A percentile compares a stretch with the other conserved stretches of the same genome.
Conservation (phyloP, 2,797 vertebrate species). For the Aselliscus stoliczkanus region DNA sequence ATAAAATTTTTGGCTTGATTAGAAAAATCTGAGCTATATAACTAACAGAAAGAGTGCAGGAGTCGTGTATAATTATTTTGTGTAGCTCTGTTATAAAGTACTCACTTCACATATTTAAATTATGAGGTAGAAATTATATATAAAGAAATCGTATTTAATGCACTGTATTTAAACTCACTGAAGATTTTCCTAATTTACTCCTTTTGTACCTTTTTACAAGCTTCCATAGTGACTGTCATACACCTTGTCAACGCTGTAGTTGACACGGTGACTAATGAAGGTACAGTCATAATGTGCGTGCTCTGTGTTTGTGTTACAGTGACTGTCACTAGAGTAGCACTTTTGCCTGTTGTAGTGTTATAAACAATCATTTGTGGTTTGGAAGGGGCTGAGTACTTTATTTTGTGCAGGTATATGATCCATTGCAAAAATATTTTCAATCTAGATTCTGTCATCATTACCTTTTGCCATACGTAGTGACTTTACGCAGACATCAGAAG, state of each 20-base stretch:
- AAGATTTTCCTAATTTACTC: constrained; percentile 86
- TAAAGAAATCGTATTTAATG: background rate
- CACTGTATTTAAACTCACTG: constrained; percentile 76
- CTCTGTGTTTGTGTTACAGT: background rate
- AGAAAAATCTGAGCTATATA: background rate
- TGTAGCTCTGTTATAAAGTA: background rate
- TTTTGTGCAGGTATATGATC: background rate
- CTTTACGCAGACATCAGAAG: background rate
- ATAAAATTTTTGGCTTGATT: background rate
- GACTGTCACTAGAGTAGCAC: background rate
- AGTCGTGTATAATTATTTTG: background rate
- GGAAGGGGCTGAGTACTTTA: background rate
- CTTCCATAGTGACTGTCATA: constrained; percentile 98
- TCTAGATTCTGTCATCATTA: background rate
- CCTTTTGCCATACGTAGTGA: background rate
- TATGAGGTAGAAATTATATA: background rate
- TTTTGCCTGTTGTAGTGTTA: background rate
- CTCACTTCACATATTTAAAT: background rate
- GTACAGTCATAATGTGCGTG: constrained; percentile 80
- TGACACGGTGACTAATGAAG: constrained; percentile 94
- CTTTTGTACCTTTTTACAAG: constrained; percentile 88
- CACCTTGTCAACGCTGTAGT: constrained; percentile 95
- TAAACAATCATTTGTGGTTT: background rate
- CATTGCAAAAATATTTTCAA: background rate
- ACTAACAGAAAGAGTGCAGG: background rate